phyloP scores from a whole-genome alignment of 2,888 invertebrate species.

The Thymelicus lineola region DNA sequence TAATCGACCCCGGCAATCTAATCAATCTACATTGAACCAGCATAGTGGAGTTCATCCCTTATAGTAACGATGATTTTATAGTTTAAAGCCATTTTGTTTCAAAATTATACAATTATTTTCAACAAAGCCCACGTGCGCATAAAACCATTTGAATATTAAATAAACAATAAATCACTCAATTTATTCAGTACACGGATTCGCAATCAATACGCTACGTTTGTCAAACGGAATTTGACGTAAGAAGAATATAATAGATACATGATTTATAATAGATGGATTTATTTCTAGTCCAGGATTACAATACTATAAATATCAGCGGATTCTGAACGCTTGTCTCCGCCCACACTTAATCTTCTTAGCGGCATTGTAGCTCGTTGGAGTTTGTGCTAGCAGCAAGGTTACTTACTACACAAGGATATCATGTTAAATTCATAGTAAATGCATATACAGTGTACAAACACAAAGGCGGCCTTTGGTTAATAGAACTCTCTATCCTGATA shows the following conservation, averaged over 20 bases:
- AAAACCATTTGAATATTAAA: conserved; percentile 5
- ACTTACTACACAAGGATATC: too few species aligned
- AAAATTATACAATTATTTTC: not conserved
- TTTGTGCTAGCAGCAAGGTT: too few species aligned
- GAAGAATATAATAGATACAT: not conserved
- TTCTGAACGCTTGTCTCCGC: conserved; percentile 20
- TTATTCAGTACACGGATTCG: conserved; percentile 19
- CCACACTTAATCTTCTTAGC: conserved; percentile 25
- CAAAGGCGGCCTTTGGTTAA: too few species aligned
- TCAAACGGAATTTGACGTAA: not conserved
- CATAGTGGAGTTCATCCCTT: too few species aligned
- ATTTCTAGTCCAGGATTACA: conserved; percentile 9
- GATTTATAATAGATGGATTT: not conserved
- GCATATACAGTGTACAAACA: too few species aligned
- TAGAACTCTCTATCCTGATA: too few species aligned
- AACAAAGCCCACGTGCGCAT: not conserved
- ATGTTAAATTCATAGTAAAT: too few species aligned
- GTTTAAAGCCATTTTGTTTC: not conserved
- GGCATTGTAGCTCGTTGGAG: not conserved
- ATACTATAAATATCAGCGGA: conserved; percentile 14
- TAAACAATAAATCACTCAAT: conserved; percentile 12
- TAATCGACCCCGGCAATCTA: too few species aligned
- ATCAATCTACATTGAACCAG: too few species aligned
- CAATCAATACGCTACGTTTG: not conserved
- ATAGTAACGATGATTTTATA: too few species aligned